phyloP scores from a whole-genome alignment of 2,797 vertebrate species.

The Lophotriccus pileatus region DNA sequence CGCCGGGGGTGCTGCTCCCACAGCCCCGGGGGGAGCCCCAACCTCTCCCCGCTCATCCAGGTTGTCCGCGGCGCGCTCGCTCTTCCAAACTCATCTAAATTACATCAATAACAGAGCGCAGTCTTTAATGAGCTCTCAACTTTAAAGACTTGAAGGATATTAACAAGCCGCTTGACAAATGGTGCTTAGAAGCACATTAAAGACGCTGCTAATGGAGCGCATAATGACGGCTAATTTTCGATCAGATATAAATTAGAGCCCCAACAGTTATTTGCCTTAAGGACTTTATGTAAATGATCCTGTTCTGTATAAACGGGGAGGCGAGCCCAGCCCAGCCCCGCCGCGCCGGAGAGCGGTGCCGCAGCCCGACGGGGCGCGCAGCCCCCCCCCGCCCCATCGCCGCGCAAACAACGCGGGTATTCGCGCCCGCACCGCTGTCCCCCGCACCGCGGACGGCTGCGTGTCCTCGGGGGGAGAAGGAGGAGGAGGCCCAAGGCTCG shows the following conservation, averaged over 20 bases:
- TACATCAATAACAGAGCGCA: slow-evolving; percentile 92
- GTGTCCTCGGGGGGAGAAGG: too few species aligned
- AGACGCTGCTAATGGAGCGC: slow-evolving; percentile 99
- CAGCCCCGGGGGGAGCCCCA: background rate
- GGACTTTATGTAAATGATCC: slow-evolving; percentile 99
- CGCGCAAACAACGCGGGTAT: background rate
- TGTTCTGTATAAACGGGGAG: slow-evolving; percentile 97
- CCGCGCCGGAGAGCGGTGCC: slow-evolving; percentile 88
- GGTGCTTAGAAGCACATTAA: slow-evolving; percentile 99
- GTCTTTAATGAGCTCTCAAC: slow-evolving; percentile 99
- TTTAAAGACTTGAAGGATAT: slow-evolving; percentile 99
- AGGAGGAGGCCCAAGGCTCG: background rate
- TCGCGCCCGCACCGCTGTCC: background rate
- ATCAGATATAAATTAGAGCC: slow-evolving; percentile 99
- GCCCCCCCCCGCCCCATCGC: slow-evolving; percentile 83
- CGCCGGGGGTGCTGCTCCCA: background rate
- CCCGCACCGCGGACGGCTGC: background rate
- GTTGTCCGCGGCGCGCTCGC: slow-evolving; percentile 70
- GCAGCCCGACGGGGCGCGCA: slow-evolving; percentile 85
- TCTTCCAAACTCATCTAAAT: slow-evolving; percentile 91
- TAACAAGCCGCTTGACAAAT: slow-evolving; percentile 99
- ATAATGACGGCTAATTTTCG: slow-evolving; percentile 99
- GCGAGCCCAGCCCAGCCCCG: slow-evolving; percentile 81
- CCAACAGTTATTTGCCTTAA: slow-evolving; percentile 99
- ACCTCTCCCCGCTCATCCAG: slow-evolving; percentile 37